These are phyloP conservation scores for Bombus huntii DNA, from an alignment of 1,140 invertebrate species.

Conservation along the genomic window DNA sequence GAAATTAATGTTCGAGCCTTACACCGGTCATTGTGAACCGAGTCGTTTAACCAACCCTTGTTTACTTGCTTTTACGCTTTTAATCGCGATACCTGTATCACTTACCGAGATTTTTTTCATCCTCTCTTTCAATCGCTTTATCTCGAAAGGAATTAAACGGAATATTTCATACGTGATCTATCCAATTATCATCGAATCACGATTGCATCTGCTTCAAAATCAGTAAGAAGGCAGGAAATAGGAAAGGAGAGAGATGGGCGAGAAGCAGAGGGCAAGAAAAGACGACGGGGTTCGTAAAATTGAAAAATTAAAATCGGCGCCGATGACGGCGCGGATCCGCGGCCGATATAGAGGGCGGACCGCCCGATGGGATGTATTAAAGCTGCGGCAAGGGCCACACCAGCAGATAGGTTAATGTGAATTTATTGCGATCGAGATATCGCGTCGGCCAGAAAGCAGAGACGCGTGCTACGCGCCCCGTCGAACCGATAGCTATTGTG, in stretches of 20 bases:
- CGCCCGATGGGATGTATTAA: constrained; percentile 70
- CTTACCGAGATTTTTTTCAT: neutral
- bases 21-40: constrained; percentile 61
- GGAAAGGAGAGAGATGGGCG: neutral
- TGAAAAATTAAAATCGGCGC: constrained; percentile 66
- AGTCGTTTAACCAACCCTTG: constrained; percentile 57
- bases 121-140: neutral
- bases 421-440: constrained; percentile 82
- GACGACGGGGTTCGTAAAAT: constrained; percentile 45
- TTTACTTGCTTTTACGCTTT: constrained; percentile 56
- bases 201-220: neutral
- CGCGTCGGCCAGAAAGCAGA: constrained; percentile 75
- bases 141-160: too few relatives aligned
- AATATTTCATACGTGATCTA: neutral
- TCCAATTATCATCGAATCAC: neutral
- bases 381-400: constrained; percentile 72
- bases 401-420: constrained; percentile 82
- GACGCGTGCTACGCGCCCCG: constrained; percentile 75
- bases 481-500: constrained; percentile 75
- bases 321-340: constrained; percentile 54
- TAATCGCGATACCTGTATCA: constrained; percentile 45
- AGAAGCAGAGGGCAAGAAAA: neutral
- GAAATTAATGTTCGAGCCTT: constrained; percentile 80
- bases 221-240: neutral
- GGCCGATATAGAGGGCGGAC: constrained; percentile 8